Percentiles rank a stretch among this genome's conserved stretches.
These are phyloP conservation scores for Antheraea yamamai DNA, from an alignment of 2,888 invertebrate species.

Conservation along the genomic window DNA sequence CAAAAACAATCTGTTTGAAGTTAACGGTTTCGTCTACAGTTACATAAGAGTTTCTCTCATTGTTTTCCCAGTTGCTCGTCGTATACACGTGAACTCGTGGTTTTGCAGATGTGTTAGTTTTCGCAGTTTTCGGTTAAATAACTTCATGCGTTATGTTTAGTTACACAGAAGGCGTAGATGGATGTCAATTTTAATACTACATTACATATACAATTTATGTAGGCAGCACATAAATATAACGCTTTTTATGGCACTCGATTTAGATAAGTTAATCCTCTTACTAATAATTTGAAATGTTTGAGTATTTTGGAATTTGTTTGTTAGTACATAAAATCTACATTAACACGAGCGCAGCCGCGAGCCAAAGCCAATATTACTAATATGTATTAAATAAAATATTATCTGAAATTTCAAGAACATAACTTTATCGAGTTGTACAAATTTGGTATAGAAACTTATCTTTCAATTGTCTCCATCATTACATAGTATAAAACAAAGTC, in stretches of 20 bases:
- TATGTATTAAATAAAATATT: not conserved
- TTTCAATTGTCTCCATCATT: not conserved
- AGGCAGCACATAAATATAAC: not conserved
- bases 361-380: not conserved
- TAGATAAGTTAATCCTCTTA: conserved; percentile 1
- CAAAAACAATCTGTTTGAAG: conserved; percentile 24
- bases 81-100: conserved; percentile 57
- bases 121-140: conserved; percentile 54
- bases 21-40: conserved; percentile 30
- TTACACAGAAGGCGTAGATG: conserved; percentile 33
- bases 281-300: not conserved
- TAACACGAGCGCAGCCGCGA: too few relatives aligned
- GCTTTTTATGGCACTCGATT: not conserved
- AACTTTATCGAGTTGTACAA: not conserved
- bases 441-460: not conserved
- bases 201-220: not conserved
- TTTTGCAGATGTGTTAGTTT: conserved; percentile 53
- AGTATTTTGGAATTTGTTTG: conserved; percentile 19
- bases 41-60: conserved; percentile 34
- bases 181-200: conserved; percentile 32
- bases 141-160: conserved; percentile 23
- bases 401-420: not conserved
- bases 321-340: too few relatives aligned
- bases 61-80: conserved; percentile 44
- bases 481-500: too few relatives aligned